Evolutionary conservation across 2,888 invertebrate genomes (phyloP).

Genomic region (Cecidostiba fungosa): DNA sequence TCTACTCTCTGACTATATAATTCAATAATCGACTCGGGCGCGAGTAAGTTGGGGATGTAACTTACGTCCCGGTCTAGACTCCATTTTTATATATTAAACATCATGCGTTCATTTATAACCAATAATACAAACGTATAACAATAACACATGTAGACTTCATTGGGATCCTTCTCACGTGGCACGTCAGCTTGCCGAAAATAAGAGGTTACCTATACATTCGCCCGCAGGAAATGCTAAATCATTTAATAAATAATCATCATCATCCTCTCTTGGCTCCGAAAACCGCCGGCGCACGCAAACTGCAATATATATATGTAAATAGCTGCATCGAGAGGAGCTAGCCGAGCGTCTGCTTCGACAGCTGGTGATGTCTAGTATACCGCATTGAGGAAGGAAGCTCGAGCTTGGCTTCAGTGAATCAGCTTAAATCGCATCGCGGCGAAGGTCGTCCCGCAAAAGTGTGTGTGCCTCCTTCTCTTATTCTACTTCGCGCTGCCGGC

Average conservation of each 20-base stretch:
- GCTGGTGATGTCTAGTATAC: background rate
- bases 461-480: background rate
- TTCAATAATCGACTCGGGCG: too few relatives aligned
- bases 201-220: background rate
- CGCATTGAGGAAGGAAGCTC: background rate
- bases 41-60: too few relatives aligned
- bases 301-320: background rate
- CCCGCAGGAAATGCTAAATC: background rate
- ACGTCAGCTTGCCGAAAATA: background rate
- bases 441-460: background rate
- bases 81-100: too few relatives aligned
- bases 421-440: conserved; percentile 15
- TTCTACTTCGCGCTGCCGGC: background rate
- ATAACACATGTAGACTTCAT: background rate
- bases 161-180: background rate
- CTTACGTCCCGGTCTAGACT: too few relatives aligned
- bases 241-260: background rate
- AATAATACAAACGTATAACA: too few relatives aligned
- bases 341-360: background rate
- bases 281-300: background rate
- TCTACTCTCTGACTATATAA: too few relatives aligned
- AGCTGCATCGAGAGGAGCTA: background rate
- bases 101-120: too few relatives aligned
- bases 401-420: conserved; percentile 41
- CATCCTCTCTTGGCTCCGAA: background rate